Evolutionary conservation across 2,113 vertebrate genomes (phyloP).

Genomic region (Sturnus vulgaris): DNA sequence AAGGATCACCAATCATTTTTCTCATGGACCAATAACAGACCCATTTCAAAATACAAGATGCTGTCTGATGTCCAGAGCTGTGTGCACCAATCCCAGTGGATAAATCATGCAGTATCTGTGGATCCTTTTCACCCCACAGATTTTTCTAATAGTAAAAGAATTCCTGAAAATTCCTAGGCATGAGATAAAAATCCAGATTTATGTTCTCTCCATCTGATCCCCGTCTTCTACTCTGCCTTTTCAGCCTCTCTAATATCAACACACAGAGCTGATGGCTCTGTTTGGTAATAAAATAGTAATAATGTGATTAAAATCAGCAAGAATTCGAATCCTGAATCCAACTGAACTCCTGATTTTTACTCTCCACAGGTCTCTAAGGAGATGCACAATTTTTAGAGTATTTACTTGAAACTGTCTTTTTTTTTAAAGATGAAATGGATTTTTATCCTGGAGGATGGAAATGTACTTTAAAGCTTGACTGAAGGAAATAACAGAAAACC

Average conservation of each 20-base stretch:
- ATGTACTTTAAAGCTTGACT: not conserved
- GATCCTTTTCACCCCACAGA: not conserved
- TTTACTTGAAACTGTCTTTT: not conserved
- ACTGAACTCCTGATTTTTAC: not conserved
- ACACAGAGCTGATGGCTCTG: not conserved
- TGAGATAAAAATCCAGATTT: not conserved
- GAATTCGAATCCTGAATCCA: not conserved
- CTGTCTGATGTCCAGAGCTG: not conserved
- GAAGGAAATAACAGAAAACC: not conserved
- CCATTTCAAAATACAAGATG: fast-evolving
- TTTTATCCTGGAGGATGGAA: not conserved
- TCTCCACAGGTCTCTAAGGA: not conserved
- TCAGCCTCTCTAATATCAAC: not conserved
- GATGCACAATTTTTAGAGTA: not conserved
- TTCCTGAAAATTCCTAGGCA: not conserved
- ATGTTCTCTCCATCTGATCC: not conserved
- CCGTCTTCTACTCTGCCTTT: not conserved
- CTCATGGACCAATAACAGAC: fast-evolving
- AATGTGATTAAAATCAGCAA: not conserved
- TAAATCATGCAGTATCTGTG: not conserved
- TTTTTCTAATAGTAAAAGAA: not conserved
- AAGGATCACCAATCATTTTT: not conserved
- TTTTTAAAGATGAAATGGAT: not conserved
- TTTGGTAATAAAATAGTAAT: not conserved
- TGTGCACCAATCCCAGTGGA: fast-evolving